Conservation (phyloP, 2,113 vertebrate genomes). For the Gnathonemus longibarbis region DNA sequence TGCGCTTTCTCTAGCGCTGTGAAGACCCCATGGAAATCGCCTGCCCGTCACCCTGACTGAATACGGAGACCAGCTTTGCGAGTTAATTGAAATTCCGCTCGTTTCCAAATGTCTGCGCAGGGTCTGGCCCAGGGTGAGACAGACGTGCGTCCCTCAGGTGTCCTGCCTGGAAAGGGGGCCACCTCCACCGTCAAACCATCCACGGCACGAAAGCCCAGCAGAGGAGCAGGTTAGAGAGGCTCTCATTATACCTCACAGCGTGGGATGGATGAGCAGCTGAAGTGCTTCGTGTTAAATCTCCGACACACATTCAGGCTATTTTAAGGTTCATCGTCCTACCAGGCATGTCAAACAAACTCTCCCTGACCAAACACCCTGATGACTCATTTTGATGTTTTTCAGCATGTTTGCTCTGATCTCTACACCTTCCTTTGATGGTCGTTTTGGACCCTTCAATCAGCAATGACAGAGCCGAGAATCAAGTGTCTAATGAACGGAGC, state of each 20-base stretch:
- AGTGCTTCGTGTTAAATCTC: neutral
- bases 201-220: neutral
- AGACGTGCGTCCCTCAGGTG: neutral
- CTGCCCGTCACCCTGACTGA: neutral
- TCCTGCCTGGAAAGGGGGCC: neutral
- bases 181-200: neutral
- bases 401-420: neutral
- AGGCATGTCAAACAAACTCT: neutral
- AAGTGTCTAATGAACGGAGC: neutral
- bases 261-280: neutral
- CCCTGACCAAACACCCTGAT: neutral
- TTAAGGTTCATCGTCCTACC: neutral
- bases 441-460: neutral
- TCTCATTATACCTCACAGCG: neutral
- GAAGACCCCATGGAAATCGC: neutral
- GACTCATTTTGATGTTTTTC: neutral
- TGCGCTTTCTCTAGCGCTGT: no score
- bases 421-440: neutral
- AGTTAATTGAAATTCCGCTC: conserved; percentile 44
- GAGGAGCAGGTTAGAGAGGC: neutral
- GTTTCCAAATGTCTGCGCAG: neutral
- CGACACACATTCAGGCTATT: neutral
- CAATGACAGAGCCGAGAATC: neutral
- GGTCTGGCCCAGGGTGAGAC: neutral
- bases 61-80: conserved; percentile 43